Evolutionary conservation across 2,113 vertebrate genomes (phyloP).

Genomic region (Dicerorhinus sumatrensis): DNA sequence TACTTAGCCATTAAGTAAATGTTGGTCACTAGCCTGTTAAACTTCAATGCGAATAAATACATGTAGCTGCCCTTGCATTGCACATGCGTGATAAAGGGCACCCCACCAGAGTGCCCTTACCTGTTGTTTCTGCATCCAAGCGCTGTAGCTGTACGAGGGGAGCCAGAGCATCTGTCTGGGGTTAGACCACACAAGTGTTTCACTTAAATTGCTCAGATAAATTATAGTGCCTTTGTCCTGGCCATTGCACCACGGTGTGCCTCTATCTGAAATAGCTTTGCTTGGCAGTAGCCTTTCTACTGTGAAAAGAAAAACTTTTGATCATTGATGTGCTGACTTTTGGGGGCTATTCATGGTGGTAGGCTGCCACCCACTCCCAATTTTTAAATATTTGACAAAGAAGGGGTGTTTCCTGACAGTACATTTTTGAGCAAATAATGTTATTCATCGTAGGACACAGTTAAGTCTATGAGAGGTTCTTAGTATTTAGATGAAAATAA

Average conservation of each 20-base stretch:
- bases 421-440: not conserved
- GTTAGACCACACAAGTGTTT: rapidly evolving
- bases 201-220: rapidly evolving
- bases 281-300: rapidly evolving
- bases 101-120: rapidly evolving
- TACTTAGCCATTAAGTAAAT: not conserved
- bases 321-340: rapidly evolving
- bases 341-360: not conserved
- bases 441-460: not conserved
- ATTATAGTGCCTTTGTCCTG: rapidly evolving
- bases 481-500: too few species aligned
- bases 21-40: rapidly evolving
- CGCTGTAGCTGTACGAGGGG: rapidly evolving
- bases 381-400: not conserved
- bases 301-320: not conserved
- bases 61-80: rapidly evolving
- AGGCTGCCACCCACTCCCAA: too few species aligned
- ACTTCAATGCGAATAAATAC: rapidly evolving
- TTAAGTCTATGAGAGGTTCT: not conserved
- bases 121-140: rapidly evolving
- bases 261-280: rapidly evolving
- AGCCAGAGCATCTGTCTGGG: rapidly evolving
- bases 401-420: not conserved
- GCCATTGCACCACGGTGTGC: rapidly evolving
- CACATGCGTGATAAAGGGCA: rapidly evolving